These are phyloP conservation scores for Nemopilema nomurai DNA, from an alignment of 30 jellyfish, hydroid and myxozoan species.

Conservation along the genomic window DNA sequence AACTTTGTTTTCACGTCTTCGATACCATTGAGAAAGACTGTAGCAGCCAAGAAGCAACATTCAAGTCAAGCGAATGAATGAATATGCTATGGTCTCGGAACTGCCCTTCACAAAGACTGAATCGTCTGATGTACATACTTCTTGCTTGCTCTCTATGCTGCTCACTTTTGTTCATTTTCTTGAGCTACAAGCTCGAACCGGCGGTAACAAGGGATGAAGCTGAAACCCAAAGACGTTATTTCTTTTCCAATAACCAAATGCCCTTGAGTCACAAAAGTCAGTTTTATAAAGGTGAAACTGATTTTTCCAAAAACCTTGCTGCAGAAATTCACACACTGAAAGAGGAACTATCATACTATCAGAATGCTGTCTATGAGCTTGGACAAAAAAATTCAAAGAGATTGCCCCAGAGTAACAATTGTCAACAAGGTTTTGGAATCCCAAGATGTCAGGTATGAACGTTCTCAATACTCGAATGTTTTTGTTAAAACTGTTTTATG, in stretches of 20 bases:
- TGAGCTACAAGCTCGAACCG: conserved; percentile 46
- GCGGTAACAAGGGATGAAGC: background rate
- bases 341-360: conserved; percentile 63
- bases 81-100: conserved; percentile 14
- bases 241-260: background rate
- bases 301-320: conserved; percentile 23
- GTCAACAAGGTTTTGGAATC: conserved; percentile 44
- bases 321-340: conserved; percentile 17
- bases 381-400: conserved; percentile 33
- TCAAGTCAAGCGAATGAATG: background rate
- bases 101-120: conserved; percentile 28
- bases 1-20: background rate
- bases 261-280: background rate
- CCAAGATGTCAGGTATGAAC: conserved; percentile 64
- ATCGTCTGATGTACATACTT: conserved; percentile 31
- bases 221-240: background rate
- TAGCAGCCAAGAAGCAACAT: background rate
- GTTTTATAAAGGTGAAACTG: background rate
- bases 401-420: background rate
- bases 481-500: background rate
- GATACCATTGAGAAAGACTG: background rate
- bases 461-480: background rate
- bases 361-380: conserved; percentile 51
- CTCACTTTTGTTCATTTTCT: conserved; percentile 22
- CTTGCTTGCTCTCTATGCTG: conserved; percentile 58